phyloP scores from a whole-genome alignment of 2,113 vertebrate species.

The Sitta europaea region DNA sequence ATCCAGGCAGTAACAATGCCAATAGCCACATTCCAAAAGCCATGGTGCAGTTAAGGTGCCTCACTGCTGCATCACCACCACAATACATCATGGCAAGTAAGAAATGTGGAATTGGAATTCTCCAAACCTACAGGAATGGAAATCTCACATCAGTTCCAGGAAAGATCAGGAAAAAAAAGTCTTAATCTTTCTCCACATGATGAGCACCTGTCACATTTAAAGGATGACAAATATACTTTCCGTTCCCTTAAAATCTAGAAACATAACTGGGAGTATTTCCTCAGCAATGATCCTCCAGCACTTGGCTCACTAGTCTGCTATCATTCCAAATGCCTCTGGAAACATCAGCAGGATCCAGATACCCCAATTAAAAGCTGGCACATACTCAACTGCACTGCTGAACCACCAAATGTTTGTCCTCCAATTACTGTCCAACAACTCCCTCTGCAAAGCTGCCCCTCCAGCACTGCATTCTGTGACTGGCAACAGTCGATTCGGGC shows the following conservation, averaged over 20 bases:
- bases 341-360: constrained; percentile 4
- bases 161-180: background rate
- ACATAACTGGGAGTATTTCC: background rate
- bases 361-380: constrained; percentile 17
- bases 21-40: background rate
- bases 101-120: background rate
- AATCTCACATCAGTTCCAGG: background rate
- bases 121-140: background rate
- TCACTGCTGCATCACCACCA: background rate
- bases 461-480: fast-evolving
- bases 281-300: background rate
- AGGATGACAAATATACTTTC: background rate
- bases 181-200: background rate
- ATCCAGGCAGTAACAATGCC: background rate
- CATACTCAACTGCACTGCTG: background rate
- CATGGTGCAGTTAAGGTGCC: background rate
- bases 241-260: background rate
- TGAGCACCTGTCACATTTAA: background rate
- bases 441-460: background rate
- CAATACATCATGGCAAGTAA: background rate
- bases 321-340: constrained; percentile 42
- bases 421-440: background rate
- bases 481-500: background rate
- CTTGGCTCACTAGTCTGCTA: background rate
- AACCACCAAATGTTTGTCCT: constrained; percentile 8